Conservation (phyloP, 2,888 invertebrate genomes). For the Brachypalpus laphriformis region DNA sequence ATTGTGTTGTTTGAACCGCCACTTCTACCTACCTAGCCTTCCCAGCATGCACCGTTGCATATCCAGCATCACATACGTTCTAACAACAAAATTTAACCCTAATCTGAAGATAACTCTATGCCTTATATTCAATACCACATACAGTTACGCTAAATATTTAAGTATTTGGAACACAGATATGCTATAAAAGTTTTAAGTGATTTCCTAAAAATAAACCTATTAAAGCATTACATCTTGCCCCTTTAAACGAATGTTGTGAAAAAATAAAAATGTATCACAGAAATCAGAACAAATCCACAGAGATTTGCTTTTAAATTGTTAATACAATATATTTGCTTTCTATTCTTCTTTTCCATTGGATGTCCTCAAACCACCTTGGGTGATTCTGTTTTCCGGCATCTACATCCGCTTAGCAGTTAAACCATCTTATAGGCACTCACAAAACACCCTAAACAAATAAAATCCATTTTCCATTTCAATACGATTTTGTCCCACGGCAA, state of each 20-base stretch:
- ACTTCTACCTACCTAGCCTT: no score
- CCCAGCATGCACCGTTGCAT: no score
- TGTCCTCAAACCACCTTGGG: neutral
- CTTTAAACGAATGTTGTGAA: neutral
- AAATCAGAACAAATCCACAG: neutral
- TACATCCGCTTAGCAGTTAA: neutral
- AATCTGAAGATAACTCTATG: no score
- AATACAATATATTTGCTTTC: neutral
- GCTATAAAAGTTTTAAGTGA: no score
- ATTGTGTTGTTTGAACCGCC: no score
- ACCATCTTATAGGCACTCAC: neutral
- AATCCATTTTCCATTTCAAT: neutral
- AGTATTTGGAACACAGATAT: no score
- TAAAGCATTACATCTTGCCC: no score
- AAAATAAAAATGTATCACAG: neutral
- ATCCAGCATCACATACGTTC: no score
- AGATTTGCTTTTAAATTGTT: neutral
- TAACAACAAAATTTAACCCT: no score
- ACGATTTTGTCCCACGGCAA: neutral
- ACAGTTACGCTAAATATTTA: no score
- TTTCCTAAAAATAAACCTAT: no score
- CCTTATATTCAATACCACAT: no score
- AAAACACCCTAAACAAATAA: neutral
- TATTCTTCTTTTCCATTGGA: neutral
- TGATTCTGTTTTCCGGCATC: neutral